Percentiles rank a stretch among this genome's conserved stretches.
Conservation (phyloP, 2,888 invertebrate genomes). For the Noctua janthina region DNA sequence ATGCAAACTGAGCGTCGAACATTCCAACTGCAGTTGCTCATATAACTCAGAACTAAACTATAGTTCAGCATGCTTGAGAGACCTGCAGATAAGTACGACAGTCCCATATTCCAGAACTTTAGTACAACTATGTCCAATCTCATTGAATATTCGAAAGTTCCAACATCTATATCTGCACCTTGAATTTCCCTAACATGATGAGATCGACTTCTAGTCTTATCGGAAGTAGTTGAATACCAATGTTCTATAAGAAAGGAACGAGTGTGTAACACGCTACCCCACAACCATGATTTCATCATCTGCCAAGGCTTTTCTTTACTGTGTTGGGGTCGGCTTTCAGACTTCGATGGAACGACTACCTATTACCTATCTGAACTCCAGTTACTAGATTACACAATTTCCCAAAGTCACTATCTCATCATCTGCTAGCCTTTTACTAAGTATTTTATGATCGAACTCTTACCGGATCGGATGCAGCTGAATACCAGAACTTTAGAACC, state of each 20-base stretch:
- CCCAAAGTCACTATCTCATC: background rate
- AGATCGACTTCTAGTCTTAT: background rate
- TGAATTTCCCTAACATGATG: background rate
- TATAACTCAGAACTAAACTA: background rate
- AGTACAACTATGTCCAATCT: constrained; percentile 20
- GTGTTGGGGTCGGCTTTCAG: background rate
- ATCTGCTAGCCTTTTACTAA: background rate
- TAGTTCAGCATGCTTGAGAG: constrained; percentile 7
- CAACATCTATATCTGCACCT: background rate
- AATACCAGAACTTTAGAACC: too few relatives aligned
- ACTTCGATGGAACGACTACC: background rate
- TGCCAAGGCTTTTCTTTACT: background rate
- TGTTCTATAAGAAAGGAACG: background rate
- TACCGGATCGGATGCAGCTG: background rate
- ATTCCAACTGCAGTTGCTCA: background rate
- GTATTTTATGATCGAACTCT: background rate
- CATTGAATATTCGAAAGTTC: constrained; percentile 11
- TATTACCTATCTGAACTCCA: background rate
- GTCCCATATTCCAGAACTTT: constrained; percentile 24
- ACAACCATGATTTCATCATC: background rate
- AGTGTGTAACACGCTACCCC: background rate
- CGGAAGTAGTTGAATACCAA: background rate
- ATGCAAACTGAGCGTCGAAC: background rate
- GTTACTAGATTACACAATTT: background rate
- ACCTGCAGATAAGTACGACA: constrained; percentile 1